Base-by-base conservation (phyloP, 2,888 invertebrate genomes). In the Drosophila demipolita region DNA sequence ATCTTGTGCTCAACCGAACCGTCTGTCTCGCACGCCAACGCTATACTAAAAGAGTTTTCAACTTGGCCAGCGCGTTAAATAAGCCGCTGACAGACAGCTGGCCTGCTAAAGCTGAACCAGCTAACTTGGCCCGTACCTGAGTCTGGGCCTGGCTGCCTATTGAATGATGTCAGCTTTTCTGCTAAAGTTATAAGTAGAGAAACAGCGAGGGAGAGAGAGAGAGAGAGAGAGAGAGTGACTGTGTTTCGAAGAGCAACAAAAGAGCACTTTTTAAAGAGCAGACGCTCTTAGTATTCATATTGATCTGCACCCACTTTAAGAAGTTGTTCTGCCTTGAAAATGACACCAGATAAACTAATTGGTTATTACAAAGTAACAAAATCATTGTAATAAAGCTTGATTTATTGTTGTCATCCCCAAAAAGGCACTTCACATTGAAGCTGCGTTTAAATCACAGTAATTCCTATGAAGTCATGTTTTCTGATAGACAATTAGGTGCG, bases 21-120 rank as follows among this genome's bases (percentile, higher is more conserved):
- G 92, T 79, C 78, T 82, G 80, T 88, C 80, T 85, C 79, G 91
- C 90, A 91, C 92, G 92, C 92, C 91, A 91, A 91, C 92, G 92
- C 92, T 91, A 87, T 91, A 91, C 91, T 91, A 91, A 91, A 92
- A 91, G 90, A 89, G 90, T 90, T 87, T 85, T 54, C 60, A 66
- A 81, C 77, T 78, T 75, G 73, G 76, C 53, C 62, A 73, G 78
- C 80, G 75, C 84, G 82, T 92, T 92, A 91, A 91, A 91, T 91
- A 91, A 89, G 85, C 87, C 80, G 50, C 67, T 53, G 67, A 70
- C 85, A 66, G 67, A 63, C 89, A 84, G 76, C 88, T 89, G 86
- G 87, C 85, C 60, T 54, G 72, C 49, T 36, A 45, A 45, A 23
- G 23, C 67, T 58, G 55, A 63, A 35, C 59, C 67, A 58, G 66